Percentiles rank a stretch among this genome's conserved stretches.
Evolutionary conservation across 1,140 invertebrate species (phyloP).

Genomic region (Trypoxylus dichotomus): DNA sequence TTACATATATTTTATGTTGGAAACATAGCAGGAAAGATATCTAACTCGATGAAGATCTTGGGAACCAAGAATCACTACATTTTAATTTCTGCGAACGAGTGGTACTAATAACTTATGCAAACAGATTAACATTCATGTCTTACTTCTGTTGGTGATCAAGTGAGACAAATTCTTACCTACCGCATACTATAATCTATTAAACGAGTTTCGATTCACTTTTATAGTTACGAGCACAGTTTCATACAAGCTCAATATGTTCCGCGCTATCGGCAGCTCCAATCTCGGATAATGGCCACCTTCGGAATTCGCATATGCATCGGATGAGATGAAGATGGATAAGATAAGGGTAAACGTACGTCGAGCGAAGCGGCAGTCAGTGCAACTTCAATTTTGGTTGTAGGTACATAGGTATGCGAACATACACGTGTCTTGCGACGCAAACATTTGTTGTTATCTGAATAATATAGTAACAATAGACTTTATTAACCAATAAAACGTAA

Average conservation of each 20-base stretch:
- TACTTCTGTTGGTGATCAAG: neutral
- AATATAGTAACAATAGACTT: no score
- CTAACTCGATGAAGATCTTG: no score
- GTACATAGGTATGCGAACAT: neutral
- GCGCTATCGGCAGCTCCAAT: neutral
- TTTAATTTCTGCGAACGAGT: no score
- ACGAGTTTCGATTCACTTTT: neutral
- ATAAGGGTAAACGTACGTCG: neutral
- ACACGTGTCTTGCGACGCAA: no score
- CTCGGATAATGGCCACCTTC: neutral
- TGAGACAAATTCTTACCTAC: constrained; percentile 12
- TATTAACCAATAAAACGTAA: no score
- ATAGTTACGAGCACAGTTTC: neutral
- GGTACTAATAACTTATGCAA: no score
- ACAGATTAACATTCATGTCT: no score
- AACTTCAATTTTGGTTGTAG: neutral
- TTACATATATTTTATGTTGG: no score
- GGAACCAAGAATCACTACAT: no score
- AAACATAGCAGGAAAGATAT: no score
- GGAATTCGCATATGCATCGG: neutral
- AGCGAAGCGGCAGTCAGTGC: neutral
- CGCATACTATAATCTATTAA: constrained; percentile 2
- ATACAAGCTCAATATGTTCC: neutral
- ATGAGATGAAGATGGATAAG: neutral
- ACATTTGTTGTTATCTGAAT: no score